Base-by-base conservation (phyloP, 64 coral and sea anemone species). In the Porites australiensis region DNA sequence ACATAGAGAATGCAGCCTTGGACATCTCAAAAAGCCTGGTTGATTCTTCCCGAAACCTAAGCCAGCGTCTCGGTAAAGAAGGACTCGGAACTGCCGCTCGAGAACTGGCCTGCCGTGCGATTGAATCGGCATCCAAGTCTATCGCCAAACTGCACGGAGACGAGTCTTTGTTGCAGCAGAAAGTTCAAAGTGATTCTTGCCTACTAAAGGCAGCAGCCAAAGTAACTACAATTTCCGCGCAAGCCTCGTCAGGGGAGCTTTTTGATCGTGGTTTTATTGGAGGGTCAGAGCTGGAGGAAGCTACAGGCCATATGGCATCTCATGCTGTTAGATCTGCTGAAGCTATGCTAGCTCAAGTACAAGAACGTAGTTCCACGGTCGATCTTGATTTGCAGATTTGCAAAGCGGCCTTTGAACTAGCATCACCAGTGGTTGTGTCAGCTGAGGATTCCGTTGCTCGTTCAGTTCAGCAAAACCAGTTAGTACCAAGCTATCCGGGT, bases 261-360 rank as follows among this genome's bases (percentile, higher is more conserved):
- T 84, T 84, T 84, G 81, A 84, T 69, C 81, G 62, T 13, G 81
- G 81, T 4, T 84, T 84, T 10, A 47, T 84, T 22, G 81, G 63
- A 0, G 63, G 62, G 12, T 43, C 22, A 12, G 62, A 84, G 81
- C 69, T 84, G 46, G 81, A 84, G 4, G 81, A 84, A 69, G 81
- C 81, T 19, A 84, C 81, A 84, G 63, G 46, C 10, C 51, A 84
- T 68, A 51, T 98, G 19, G 95, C 95, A 4, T 91, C 90, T 75
- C 92, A 84, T 77, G 92, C 95, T 58, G 52, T 98, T 54, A 50
- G 91, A 6, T 98, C 95, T 45, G 95, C 92, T 69, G 61, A 91
- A 55, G 62, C 77, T 16, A 87, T 93, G 46, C 59, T 91, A 4
- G 83, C 94, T 46, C 70, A 76, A 20, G 48, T 70, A 13, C 74